Evolutionary conservation across 2,888 invertebrate species (phyloP).

Genomic region (Enchytraeus crypticus): DNA sequence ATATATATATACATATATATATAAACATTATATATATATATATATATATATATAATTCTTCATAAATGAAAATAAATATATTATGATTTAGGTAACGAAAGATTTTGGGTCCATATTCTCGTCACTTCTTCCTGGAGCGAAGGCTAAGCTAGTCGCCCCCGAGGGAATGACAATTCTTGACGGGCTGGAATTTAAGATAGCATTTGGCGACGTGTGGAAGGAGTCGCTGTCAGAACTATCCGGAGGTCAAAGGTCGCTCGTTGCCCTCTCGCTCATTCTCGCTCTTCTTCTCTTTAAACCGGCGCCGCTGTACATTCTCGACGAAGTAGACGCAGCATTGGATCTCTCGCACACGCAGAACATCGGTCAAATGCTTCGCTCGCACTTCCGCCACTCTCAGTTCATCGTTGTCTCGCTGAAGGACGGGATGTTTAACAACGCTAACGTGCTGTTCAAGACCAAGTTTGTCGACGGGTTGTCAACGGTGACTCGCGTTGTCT

Average conservation of each 20-base stretch:
- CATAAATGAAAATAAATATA: no score
- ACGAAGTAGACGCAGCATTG: constrained; percentile 96
- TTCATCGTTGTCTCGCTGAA: constrained; percentile 96
- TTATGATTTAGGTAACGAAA: no score
- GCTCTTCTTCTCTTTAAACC: constrained; percentile 94
- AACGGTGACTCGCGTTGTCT: constrained; percentile 58
- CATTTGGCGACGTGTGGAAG: constrained; percentile 88
- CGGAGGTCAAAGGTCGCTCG: constrained; percentile 87
- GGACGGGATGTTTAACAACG: constrained; percentile 98
- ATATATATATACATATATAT: no score
- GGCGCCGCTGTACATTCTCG: constrained; percentile 93
- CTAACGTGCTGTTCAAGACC: constrained; percentile 90
- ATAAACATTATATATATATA: no score
- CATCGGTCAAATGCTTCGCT: constrained; percentile 86
- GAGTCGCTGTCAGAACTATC: constrained; percentile 89
- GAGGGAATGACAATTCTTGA: constrained; percentile 66
- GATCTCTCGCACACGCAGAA: constrained; percentile 98
- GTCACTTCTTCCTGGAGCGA: constrained; percentile 78
- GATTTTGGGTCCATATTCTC: constrained; percentile 93
- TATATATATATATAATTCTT: no score
- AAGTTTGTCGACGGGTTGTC: constrained; percentile 92
- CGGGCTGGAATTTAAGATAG: constrained; percentile 82
- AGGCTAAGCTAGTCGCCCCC: constrained; percentile 71
- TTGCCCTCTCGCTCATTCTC: constrained; percentile 87
- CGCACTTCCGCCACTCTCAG: constrained; percentile 81